Conservation (phyloP, 2,888 invertebrate genomes). For the Nemotelus nigrinus region DNA sequence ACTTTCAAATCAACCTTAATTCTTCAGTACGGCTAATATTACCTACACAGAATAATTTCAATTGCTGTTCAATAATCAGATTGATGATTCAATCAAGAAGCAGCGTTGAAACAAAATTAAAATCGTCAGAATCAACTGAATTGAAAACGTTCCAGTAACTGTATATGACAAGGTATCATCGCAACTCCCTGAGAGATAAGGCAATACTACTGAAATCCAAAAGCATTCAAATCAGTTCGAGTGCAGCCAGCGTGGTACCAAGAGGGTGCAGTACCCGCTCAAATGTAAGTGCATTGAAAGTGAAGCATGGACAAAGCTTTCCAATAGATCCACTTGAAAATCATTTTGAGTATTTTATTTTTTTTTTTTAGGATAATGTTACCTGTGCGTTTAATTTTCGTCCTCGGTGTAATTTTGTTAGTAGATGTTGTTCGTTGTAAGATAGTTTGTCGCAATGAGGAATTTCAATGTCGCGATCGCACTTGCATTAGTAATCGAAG, state of each 20-base stretch:
- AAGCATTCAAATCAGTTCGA: background rate
- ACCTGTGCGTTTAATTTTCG: conserved; percentile 3
- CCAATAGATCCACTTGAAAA: background rate
- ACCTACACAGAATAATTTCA: too few relatives aligned
- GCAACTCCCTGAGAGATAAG: too few relatives aligned
- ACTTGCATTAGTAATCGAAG: conserved; percentile 60
- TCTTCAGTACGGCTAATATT: too few relatives aligned
- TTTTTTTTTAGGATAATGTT: conserved; percentile 25
- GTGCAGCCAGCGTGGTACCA: conserved; percentile 16
- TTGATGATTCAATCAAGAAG: too few relatives aligned
- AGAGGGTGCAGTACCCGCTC: background rate
- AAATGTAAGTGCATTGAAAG: background rate
- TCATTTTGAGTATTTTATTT: background rate
- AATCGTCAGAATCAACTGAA: too few relatives aligned
- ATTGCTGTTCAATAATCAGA: too few relatives aligned
- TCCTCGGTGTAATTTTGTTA: background rate
- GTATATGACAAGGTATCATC: too few relatives aligned
- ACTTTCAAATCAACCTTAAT: too few relatives aligned
- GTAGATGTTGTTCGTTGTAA: background rate
- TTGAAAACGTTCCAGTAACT: too few relatives aligned
- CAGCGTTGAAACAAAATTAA: too few relatives aligned
- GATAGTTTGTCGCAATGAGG: conserved; percentile 63
- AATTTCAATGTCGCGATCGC: conserved; percentile 68
- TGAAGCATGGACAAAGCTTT: background rate
- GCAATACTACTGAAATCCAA: too few relatives aligned